Evolutionary conservation across 2,888 invertebrate species (phyloP), one percentile per base, ranked within the genome.

Genomic region (Tromatobia lineatoria): DNA sequence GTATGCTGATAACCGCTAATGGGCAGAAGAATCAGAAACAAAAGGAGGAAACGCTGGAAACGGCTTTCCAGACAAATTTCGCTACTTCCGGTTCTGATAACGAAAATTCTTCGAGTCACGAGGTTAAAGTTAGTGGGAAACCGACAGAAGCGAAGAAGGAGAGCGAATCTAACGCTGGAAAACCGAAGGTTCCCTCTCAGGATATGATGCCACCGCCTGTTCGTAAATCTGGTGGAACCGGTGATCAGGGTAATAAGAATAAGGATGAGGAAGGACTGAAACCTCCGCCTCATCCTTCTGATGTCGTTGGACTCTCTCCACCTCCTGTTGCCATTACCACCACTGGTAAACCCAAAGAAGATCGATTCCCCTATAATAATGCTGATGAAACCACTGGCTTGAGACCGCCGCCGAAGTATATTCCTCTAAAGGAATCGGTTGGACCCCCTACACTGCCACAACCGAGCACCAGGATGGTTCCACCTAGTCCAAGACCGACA

Each of bases 241-340:
- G 74, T 11, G 87, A 88, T 34, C 88, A 88, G 23, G 77, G 79
- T 1, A 87, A 88, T 11, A 90, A 91, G 13, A 82, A 87, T 15
- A 87, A 87, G 10, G 84, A 80, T 1, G 90, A 90, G 11, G 90
- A 89, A 54, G 91, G 88, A 15, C 80, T 93, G 8, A 91, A 92
- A 73, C 93, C 93, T 50, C 92, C 93, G 3, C 86, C 88, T 18
- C 88, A 88, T 3, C 90, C 91, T 0, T 89, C 90, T 4, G 91
- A 92, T 3, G 93, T 93, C 13, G 87, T 94, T 42, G 93, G 93
- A 8, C 83, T 94, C 42, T 92, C 93, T 3, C 93, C 93, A 42
- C 93, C 93, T 3, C 93, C 93, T 0, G 88, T 93, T 0, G 90
- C 90, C 2, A 91, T 92, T 8, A 92, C 91, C 0, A 91, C 92